Evolutionary conservation across 2,113 vertebrate genomes (phyloP).

Genomic region (Apodemus sylvaticus): DNA sequence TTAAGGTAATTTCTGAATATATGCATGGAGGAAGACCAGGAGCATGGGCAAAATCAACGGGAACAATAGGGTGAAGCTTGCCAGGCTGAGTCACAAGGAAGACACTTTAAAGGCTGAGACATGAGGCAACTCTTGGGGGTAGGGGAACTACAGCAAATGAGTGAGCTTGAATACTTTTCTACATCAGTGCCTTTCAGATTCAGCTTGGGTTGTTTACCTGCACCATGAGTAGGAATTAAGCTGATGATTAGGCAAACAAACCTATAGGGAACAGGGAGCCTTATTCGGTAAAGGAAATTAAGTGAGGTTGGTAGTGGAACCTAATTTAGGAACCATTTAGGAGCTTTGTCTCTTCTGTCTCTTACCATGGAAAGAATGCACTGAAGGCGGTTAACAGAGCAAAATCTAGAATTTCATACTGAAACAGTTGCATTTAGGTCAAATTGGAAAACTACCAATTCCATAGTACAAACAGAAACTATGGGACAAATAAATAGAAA

Average conservation of each 20-base stretch:
- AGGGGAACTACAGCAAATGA: not conserved
- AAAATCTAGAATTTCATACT: slow-evolving; percentile 34
- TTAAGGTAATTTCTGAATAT: slow-evolving; percentile 3
- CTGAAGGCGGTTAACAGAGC: not conserved
- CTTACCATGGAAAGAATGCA: not conserved
- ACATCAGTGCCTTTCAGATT: slow-evolving; percentile 1
- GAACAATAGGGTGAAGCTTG: not conserved
- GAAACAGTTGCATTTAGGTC: not conserved
- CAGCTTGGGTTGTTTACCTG: slow-evolving; percentile 56
- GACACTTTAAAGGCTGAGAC: not conserved
- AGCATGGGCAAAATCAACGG: not conserved
- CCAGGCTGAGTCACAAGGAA: not conserved
- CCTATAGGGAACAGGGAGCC: slow-evolving; percentile 48
- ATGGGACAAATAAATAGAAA: not conserved
- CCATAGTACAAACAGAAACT: not conserved
- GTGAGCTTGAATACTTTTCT: slow-evolving; percentile 45
- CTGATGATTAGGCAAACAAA: slow-evolving; percentile 53
- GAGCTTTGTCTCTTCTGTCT: slow-evolving; percentile 3
- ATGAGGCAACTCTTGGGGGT: not conserved
- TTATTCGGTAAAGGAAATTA: slow-evolving; percentile 34
- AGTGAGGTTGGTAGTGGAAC: slow-evolving; percentile 30
- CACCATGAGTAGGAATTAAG: slow-evolving; percentile 24
- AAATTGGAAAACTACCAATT: slow-evolving; percentile 36
- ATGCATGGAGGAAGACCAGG: not conserved
- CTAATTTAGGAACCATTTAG: slow-evolving; percentile 55